These are phyloP conservation scores for Trissonchulus latispiculum DNA, from an alignment of 2,888 invertebrate genomes.

Conservation along the genomic window DNA sequence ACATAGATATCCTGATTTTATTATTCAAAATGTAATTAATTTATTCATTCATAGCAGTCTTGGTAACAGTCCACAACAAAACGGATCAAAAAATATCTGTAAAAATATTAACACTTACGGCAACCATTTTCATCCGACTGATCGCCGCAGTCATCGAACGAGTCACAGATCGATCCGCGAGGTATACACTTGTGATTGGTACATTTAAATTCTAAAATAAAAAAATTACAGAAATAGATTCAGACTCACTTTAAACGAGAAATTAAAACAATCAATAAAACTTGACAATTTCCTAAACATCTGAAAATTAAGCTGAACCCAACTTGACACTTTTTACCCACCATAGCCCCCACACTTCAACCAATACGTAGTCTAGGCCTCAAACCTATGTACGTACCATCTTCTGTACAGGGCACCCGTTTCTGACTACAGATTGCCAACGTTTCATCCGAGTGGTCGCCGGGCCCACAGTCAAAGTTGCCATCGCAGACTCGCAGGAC, in stretches of 20 bases:
- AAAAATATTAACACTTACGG: constrained; percentile 55
- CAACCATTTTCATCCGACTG: constrained; percentile 92
- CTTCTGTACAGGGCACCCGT: neutral
- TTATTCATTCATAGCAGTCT: neutral
- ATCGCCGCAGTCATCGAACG: constrained; percentile 88
- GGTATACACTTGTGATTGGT: constrained; percentile 60
- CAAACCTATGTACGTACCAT: constrained; percentile 17
- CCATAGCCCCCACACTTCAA: too few species aligned
- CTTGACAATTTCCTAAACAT: too few species aligned
- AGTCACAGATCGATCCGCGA: constrained; percentile 61
- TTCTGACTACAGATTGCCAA: constrained; percentile 58
- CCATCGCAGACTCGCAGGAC: constrained; percentile 41
- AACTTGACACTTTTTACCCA: too few species aligned
- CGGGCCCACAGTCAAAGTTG: constrained; percentile 39
- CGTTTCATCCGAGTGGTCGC: constrained; percentile 52
- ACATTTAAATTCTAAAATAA: constrained; percentile 28
- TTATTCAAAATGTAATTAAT: neutral
- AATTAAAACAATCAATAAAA: too few species aligned
- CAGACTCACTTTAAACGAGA: too few species aligned
- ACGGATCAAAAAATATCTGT: constrained; percentile 6
- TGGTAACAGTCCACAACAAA: neutral
- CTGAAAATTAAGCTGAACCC: too few species aligned
- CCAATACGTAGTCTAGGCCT: too few species aligned
- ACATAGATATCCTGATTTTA: neutral
- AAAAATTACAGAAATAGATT: too few species aligned